phyloP scores from a whole-genome alignment of 2,113 vertebrate species.

The Bos taurus region ARS-UCD2.0 NC_037356.1:43193501-43194000 shows the following conservation, averaged over 20 bases:
- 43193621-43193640: constrained; percentile 93
- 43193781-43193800: not conserved
- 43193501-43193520: no score
- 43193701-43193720: not conserved
- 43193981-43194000: not conserved
- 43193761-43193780: not conserved
- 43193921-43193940: not conserved
- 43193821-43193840: not conserved
- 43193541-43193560: no score
- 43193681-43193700: not conserved
- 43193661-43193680: not conserved
- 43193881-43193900: not conserved
- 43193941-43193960: not conserved
- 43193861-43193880: not conserved
- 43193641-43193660: not conserved
- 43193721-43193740: not conserved
- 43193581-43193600: constrained; percentile 84
- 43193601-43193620: constrained; percentile 99
- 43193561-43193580: no score
- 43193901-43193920: not conserved
- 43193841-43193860: not conserved
- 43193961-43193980: not conserved
- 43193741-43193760: not conserved
- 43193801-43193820: not conserved
- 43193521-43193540: no score